These are phyloP conservation scores for Drosophila bocki DNA, from an alignment of 1,140 invertebrate species.

Conservation along the genomic window DNA sequence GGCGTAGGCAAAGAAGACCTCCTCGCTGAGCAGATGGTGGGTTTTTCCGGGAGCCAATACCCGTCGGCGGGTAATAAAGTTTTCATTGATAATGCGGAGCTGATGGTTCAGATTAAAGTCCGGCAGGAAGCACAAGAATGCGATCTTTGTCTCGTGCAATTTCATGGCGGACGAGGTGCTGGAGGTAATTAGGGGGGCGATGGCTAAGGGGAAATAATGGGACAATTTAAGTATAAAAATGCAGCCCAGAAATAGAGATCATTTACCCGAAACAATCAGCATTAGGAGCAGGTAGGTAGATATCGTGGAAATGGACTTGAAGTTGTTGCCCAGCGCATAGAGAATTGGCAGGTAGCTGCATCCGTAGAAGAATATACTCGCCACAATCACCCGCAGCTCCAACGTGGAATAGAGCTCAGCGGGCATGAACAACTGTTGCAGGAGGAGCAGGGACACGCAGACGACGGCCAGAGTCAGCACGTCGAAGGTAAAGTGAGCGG, in stretches of 20 bases:
- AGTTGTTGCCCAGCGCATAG: constrained; percentile 71
- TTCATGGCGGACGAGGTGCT: constrained; percentile 65
- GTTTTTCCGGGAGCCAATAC: not conserved
- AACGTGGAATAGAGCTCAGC: constrained; percentile 52
- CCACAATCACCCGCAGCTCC: constrained; percentile 52
- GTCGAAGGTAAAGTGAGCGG: constrained; percentile 66
- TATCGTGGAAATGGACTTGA: constrained; percentile 79
- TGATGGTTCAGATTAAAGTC: constrained; percentile 84
- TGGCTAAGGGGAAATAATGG: constrained; percentile 53
- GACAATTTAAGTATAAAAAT: not conserved
- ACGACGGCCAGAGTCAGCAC: constrained; percentile 46
- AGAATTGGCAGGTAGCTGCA: constrained; percentile 75
- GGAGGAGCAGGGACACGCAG: constrained; percentile 32
- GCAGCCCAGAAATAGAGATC: not conserved
- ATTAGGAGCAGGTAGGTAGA: constrained; percentile 77
- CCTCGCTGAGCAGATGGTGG: constrained; percentile 8
- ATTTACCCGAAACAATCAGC: constrained; percentile 76
- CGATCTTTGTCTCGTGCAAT: constrained; percentile 64
- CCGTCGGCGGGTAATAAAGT: constrained; percentile 54
- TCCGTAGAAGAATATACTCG: constrained; percentile 76
- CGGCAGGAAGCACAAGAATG: constrained; percentile 69
- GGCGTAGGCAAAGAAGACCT: constrained; percentile 68
- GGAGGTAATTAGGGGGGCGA: constrained; percentile 76
- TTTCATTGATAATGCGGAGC: constrained; percentile 77
- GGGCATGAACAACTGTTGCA: constrained; percentile 66